These are phyloP conservation scores for Leptopilina drosophilae DNA, from an alignment of 2,888 invertebrate species.

Conservation along the genomic window DNA sequence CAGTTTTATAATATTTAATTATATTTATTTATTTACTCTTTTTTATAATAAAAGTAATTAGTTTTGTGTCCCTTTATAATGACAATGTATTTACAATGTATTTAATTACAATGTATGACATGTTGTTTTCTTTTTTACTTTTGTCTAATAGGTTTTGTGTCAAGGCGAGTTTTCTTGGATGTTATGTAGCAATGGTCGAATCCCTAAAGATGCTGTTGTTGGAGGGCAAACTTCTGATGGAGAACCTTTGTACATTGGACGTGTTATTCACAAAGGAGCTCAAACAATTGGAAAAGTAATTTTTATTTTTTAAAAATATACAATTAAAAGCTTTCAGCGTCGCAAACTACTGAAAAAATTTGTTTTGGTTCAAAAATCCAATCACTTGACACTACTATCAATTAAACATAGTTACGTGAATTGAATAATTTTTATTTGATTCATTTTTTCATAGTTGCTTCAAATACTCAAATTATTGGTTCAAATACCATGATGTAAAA, in stretches of 20 bases:
- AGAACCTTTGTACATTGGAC: slow-evolving; percentile 84
- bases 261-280: slow-evolving; percentile 83
- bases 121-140: neutral
- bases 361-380: no score
- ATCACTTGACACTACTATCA: no score
- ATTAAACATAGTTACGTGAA: no score
- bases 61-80: neutral
- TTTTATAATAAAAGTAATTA: neutral
- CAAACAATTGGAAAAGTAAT: slow-evolving; percentile 84
- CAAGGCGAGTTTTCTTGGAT: slow-evolving; percentile 83
- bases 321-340: no score
- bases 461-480: no score
- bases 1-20: no score
- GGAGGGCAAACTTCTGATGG: slow-evolving; percentile 83
- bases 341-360: no score
- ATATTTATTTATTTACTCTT: neutral
- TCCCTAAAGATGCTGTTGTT: slow-evolving; percentile 83
- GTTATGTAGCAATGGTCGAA: slow-evolving; percentile 80
- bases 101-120: no score
- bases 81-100: neutral
- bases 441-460: no score
- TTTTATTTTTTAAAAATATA: slow-evolving; percentile 21
- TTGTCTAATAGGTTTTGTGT: slow-evolving; percentile 79
- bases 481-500: no score
- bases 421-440: no score